Percentiles rank a stretch among this genome's conserved stretches.
Evolutionary conservation across 2,797 vertebrate species (phyloP).

Genomic region (Falco biarmicus): DNA sequence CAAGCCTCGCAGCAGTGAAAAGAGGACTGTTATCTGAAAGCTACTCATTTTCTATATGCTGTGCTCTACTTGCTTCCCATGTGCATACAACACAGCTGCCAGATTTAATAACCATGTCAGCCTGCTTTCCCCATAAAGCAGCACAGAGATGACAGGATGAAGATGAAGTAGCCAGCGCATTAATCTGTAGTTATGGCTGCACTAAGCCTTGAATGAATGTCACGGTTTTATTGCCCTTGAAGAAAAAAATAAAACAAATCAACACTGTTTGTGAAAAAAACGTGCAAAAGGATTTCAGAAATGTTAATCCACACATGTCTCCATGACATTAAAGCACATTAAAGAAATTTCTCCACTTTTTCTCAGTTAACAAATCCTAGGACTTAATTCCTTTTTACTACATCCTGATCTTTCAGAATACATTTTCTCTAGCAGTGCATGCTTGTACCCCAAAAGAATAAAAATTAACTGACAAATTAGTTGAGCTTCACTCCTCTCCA

Average conservation of each 20-base stretch:
- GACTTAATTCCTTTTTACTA: background rate
- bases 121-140: conserved; percentile 50
- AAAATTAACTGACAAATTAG: conserved; percentile 4
- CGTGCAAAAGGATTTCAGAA: conserved; percentile 13
- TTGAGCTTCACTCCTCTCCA: background rate
- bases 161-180: background rate
- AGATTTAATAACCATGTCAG: conserved; percentile 75
- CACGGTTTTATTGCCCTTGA: conserved; percentile 9
- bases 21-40: conserved; percentile 56
- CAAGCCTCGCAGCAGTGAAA: conserved; percentile 48
- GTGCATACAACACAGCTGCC: conserved; percentile 75
- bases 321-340: background rate
- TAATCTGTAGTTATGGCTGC: conserved; percentile 55
- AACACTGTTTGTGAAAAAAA: background rate
- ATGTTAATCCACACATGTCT: background rate
- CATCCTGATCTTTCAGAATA: background rate
- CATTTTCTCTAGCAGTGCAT: background rate
- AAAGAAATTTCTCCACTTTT: background rate
- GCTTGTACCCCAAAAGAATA: background rate
- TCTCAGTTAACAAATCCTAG: background rate
- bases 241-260: background rate
- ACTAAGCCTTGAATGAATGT: conserved; percentile 34
- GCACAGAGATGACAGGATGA: conserved; percentile 63
- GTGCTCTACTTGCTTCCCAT: conserved; percentile 59
- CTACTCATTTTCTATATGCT: conserved; percentile 67